Evolutionary conservation across 2,797 vertebrate genomes (phyloP), one percentile per base, ranked within the genome.

Genomic region (Sciurus carolinensis): DNA sequence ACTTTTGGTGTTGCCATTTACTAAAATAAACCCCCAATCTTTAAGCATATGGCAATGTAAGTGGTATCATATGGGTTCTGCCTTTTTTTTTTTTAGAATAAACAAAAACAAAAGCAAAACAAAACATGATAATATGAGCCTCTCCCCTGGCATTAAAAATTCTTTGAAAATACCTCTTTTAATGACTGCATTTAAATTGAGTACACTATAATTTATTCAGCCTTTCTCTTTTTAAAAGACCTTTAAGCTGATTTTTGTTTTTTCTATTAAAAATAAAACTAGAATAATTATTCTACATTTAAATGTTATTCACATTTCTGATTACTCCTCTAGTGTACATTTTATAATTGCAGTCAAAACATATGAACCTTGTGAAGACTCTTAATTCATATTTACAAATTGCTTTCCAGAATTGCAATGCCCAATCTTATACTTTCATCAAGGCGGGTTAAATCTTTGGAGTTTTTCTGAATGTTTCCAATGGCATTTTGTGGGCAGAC

Each of bases 231-330:
- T 83, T 64, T 54, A 39, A 33, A 91, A 91, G 47, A 36, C 0
- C 5, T 47, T 88, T 66, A 71, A 28, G 33, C 76, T 69, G 4
- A 24, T 95, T 77, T 89, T 82, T 17, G 80, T 22, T 77, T 94
- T 64, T 85, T 7, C 64, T 69, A 71, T 75, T 54, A 81, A 94
- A 90, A 95, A 80, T 81, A 94, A 76, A 79, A 12, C 28, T 28
- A 79, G 10, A 73, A n/a, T 36, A 79, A 85, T 85, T 89, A 85
- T 59, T 80, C 73, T 39, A 52, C 42, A 72, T 50, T 73, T 33
- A 82, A 76, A 33, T n/a, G 30, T 71, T 71, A 90, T 82, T 33
- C 20, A 64, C 12, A 71, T 47, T 93, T 87, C 26, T 84, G 24
- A 30, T 87, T 73, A 77, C 90, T 87, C 69, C 8, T 24, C 20